Evolutionary conservation across 2,888 invertebrate species (phyloP).

Genomic region (Baronia brevicornis): DNA sequence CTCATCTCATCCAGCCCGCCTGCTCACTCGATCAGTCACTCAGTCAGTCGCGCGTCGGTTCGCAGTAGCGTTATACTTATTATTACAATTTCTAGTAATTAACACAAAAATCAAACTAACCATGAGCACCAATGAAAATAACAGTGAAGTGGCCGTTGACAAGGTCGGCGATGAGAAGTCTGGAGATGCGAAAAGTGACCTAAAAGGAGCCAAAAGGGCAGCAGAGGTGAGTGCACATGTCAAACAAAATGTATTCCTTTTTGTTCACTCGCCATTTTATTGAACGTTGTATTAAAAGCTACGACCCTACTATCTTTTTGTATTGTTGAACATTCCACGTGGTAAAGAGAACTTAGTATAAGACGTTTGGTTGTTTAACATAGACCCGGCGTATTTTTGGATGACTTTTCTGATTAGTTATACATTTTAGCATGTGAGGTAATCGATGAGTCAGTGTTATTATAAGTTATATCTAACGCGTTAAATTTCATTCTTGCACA

Average conservation of each 20-base stretch:
- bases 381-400: conserved; percentile 65
- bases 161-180: conserved; percentile 87
- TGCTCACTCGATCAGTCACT: conserved; percentile 76
- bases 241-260: conserved; percentile 59
- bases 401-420: conserved; percentile 45
- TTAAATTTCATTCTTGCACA: conserved; percentile 17
- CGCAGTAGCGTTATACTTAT: conserved; percentile 71
- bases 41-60: conserved; percentile 83
- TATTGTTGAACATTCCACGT: conserved; percentile 37
- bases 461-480: conserved; percentile 26
- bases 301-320: conserved; percentile 28
- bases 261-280: conserved; percentile 75
- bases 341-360: conserved; percentile 30
- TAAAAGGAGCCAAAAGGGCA: conserved; percentile 91
- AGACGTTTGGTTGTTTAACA: conserved; percentile 19
- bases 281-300: conserved; percentile 45
- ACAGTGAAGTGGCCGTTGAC: conserved; percentile 89
- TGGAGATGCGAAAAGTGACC: conserved; percentile 84
- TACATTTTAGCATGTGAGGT: conserved; percentile 46
- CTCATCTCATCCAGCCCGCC: conserved; percentile 77
- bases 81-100: conserved; percentile 53
- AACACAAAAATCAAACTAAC: conserved; percentile 65
- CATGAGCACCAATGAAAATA: conserved; percentile 82
- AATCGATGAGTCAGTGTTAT: conserved; percentile 57
- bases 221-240: conserved; percentile 86